Evolutionary conservation across 1,140 invertebrate species (phyloP), one percentile per base, ranked within the genome.

Genomic region (Trypoxylus dichotomus): DNA sequence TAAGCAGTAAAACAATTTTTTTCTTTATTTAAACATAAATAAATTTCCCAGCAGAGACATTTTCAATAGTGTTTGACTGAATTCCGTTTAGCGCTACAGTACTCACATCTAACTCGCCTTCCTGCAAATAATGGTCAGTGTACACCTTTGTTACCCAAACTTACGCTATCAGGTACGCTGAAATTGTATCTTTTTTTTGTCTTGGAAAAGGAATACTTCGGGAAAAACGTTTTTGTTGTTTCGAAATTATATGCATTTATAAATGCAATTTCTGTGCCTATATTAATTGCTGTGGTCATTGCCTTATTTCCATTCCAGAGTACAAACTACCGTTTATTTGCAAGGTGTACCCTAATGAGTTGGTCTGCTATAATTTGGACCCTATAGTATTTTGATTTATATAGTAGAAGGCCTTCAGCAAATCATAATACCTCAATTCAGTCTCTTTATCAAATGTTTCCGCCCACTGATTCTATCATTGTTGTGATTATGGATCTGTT

Each of bases 231-330:
- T 1, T 43, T 15, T 43, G 42, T 43, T 43, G 42, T 43, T 43
- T 42, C 21, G 32, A 29, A 74, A 74, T 3, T 42, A 19, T 74
- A 74, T 41, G 72, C 13, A 42, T 74, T 74, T 15, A 74, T 19
- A 29, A 74, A 74, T n/a, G 72, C 29, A 41, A 74, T 74, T 74
- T 42, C 29, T 41, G 42, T 3, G 32, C 27, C 32, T n/a, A n/a
- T n/a, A n/a, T n/a, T n/a, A n/a, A n/a, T n/a, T n/a, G n/a, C n/a
- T n/a, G n/a, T n/a, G n/a, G n/a, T n/a, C n/a, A n/a, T n/a, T n/a
- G n/a, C n/a, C n/a, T n/a, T n/a, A n/a, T n/a, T n/a, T n/a, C n/a
- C n/a, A n/a, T n/a, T n/a, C n/a, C n/a, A n/a, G n/a, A n/a, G n/a
- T n/a, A n/a, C n/a, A n/a, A n/a, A n/a, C n/a, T n/a, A n/a, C n/a